Conservation (phyloP, 92 coral and sea anemone species). For the Desmophyllum pertusum region DNA sequence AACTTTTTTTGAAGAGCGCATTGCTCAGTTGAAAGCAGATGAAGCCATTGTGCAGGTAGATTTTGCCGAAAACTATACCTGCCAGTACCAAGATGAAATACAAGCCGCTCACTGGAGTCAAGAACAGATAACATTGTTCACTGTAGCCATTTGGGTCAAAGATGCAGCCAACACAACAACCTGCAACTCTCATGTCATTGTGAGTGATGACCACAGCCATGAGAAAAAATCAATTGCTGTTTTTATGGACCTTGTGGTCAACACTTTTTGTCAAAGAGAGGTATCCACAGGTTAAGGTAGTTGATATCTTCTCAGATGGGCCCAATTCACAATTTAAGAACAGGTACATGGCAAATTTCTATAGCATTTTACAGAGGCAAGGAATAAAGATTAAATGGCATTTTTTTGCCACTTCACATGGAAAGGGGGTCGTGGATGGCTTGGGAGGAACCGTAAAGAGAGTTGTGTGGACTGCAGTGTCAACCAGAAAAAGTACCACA, state of each 20-base stretch:
- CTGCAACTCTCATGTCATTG: slow-evolving; percentile 46
- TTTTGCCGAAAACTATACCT: slow-evolving; percentile 50
- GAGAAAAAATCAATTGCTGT: slow-evolving; percentile 58
- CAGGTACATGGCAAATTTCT: slow-evolving; percentile 53
- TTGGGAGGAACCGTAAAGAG: slow-evolving; percentile 66
- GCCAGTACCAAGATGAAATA: slow-evolving; percentile 44
- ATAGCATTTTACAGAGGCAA: slow-evolving; percentile 22
- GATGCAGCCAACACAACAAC: slow-evolving; percentile 28
- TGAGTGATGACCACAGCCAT: slow-evolving; percentile 56
- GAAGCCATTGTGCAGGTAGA: slow-evolving; percentile 57
- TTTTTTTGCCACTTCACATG: slow-evolving; percentile 64
- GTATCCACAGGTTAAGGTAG: slow-evolving; percentile 32
- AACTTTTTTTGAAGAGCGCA: slow-evolving; percentile 43
- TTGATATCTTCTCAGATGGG: slow-evolving; percentile 65
- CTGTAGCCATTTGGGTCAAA: slow-evolving; percentile 59
- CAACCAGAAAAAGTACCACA: slow-evolving; percentile 55
- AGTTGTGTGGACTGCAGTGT: slow-evolving; percentile 64
- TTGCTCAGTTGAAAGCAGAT: slow-evolving; percentile 19
- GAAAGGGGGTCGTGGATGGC: slow-evolving; percentile 67
- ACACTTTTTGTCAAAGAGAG: slow-evolving; percentile 35
- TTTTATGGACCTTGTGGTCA: slow-evolving; percentile 52
- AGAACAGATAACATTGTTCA: slow-evolving; percentile 43
- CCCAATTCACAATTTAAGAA: slow-evolving; percentile 69
- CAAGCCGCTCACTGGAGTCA: slow-evolving; percentile 62
- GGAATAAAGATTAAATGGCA: slow-evolving; percentile 44